phyloP scores from a whole-genome alignment of 2,797 vertebrate genomes.

The Aphelocoma californica region DNA sequence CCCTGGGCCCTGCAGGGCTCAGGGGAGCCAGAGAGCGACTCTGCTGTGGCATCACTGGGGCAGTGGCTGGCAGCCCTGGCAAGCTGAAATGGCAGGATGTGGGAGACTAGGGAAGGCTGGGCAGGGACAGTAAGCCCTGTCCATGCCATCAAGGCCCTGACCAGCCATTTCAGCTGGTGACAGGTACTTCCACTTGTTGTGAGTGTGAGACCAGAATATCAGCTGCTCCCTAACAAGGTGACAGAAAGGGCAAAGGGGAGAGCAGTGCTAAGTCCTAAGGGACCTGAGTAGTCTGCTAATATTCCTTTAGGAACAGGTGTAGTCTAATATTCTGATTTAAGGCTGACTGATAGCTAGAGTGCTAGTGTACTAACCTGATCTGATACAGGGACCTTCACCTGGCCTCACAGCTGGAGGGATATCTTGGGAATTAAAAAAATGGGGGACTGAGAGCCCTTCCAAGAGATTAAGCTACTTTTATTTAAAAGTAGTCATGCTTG shows the following conservation, averaged over 20 bases:
- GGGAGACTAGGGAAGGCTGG: not conserved
- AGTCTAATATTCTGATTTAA: not conserved
- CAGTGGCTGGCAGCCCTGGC: rapidly evolving
- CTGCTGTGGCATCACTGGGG: rapidly evolving
- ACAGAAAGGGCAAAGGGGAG: not conserved
- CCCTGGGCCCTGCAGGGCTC: rapidly evolving
- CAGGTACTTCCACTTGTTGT: not conserved
- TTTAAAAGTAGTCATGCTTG: not conserved
- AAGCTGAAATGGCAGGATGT: not conserved
- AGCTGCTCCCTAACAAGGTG: not conserved
- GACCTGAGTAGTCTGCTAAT: not conserved
- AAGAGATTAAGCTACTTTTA: not conserved
- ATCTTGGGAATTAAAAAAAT: not conserved
- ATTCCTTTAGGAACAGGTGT: not conserved
- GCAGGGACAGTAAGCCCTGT: not conserved
- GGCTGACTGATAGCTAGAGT: not conserved
- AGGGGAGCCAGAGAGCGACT: rapidly evolving
- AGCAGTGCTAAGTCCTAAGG: not conserved
- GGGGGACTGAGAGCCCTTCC: not conserved
- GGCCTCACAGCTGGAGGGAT: not conserved
- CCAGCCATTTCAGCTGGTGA: not conserved
- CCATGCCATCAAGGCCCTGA: rapidly evolving
- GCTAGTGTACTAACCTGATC: not conserved
- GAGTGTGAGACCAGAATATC: not conserved
- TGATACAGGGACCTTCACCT: not conserved